Evolutionary conservation across 2,888 invertebrate species (phyloP).

Genomic region (Noctua janthina): DNA sequence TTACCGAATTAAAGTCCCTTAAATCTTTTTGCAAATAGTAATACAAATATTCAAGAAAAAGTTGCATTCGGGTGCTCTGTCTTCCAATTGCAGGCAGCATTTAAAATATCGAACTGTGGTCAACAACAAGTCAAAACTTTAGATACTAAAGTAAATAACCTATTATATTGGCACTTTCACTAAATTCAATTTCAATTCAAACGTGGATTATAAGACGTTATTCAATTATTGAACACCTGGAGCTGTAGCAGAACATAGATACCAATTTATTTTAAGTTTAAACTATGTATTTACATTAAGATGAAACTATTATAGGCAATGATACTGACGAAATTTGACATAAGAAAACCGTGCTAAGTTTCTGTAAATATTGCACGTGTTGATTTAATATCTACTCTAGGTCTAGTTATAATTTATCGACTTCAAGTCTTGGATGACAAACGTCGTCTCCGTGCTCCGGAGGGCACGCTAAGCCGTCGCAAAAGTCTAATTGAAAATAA

Average conservation of each 20-base stretch:
- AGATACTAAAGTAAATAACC: too few relatives aligned
- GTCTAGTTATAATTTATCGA: neutral
- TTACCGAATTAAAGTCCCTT: too few relatives aligned
- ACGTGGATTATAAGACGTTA: neutral
- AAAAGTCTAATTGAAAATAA: too few relatives aligned
- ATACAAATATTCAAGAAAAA: too few relatives aligned
- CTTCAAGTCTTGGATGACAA: neutral
- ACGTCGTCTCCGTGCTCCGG: neutral
- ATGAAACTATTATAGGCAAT: neutral
- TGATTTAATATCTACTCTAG: neutral
- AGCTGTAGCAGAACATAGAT: neutral
- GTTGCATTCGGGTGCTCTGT: too few relatives aligned
- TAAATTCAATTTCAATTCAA: too few relatives aligned
- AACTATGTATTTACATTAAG: neutral
- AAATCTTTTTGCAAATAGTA: too few relatives aligned
- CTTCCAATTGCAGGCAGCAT: too few relatives aligned
- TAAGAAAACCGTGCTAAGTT: neutral
- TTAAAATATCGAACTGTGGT: too few relatives aligned
- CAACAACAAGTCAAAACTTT: too few relatives aligned
- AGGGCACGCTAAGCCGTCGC: neutral
- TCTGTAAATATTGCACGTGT: neutral
- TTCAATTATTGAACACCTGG: neutral
- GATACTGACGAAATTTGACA: neutral
- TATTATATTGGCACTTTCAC: too few relatives aligned
- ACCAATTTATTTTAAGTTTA: neutral